Base-by-base conservation (phyloP, 2,113 vertebrate species). In the Halcyon senegalensis region DNA sequence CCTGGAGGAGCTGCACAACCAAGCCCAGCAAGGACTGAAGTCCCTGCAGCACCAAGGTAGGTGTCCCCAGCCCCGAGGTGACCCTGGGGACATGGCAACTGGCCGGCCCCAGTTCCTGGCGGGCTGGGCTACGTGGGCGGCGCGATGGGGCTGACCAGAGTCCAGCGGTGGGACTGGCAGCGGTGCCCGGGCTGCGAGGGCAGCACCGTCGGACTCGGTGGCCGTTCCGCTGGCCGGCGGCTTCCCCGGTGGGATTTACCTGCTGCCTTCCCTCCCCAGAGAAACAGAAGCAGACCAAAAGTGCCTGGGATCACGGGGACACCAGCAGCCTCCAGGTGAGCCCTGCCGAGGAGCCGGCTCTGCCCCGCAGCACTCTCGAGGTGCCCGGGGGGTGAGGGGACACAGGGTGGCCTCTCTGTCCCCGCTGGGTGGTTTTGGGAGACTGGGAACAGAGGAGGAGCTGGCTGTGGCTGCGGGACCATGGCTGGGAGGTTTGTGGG, bases 11-110 rank as follows among this genome's bases (percentile, higher is more conserved):
- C 98, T 99, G 64, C 99, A 99, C 97, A 98, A 93, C 1, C 99
- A 99, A 98, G 99, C 99, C 18, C 98, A 98, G 97, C 98, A 99
- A 77, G 99, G 99, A 5, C 97, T 99, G 41, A 99, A 99, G 94
- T 98, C 99, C 86, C 97, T 98, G 48, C 99, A 99, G 96, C 98
- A 99, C 89, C 99, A 99, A 98, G 99, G 99, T 99, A 97, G 50
- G 96, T 75, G 41, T 37, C 15, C 28, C 76, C 39, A 46, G 5
- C 25, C 4, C 16, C 3, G 0, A 60, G 39, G 64, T 82, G 95
- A 51, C 91, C 35, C 12, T 68, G 13, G 67, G 91, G 84, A 66
- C 80, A 5, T 1, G 2, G 23, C 60, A 27, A 62, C 68, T 2
- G 8, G 56, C 31, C 11, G 27, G 43, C 11, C 59, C 59, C 39